Evolutionary conservation across 2,113 vertebrate species (phyloP), one percentile per base, ranked within the genome.

Genomic region (Camelus dromedarius): DNA sequence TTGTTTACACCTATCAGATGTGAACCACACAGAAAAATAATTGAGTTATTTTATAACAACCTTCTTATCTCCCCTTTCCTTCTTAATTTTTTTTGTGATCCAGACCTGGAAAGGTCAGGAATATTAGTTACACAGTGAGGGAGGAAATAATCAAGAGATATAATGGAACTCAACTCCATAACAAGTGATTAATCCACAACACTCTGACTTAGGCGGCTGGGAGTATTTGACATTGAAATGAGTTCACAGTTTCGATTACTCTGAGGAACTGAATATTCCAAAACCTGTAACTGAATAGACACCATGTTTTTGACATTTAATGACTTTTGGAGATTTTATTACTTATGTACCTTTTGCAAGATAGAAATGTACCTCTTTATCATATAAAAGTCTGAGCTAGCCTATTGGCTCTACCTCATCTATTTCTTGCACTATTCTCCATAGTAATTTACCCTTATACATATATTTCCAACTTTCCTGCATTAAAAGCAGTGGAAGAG

Each of bases 11-110:
- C 0, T 24, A 69, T 14, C 16, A 28, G 0, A 28, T 93, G 1
- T 88, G 62, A 1, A 42, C 1, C 0, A 24, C 1, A 13, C 0
- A 64, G 14, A 56, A 2, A 42, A 42, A 86, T 6, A 64, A 8
- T 2, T 73, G 32, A 58, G 19, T 6, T 91, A 15, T 38, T 77
- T 69, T 38, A 70, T 60, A 52, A 4, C 2, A 26, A 9, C 8
- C 48, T 73, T 89, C 14, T 93, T 30, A 16, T 42, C 30, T 66
- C 30, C 9, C 6, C 10, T 62, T 56, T 77, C 22, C 2, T 89
- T 8, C 15, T 58, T 38, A 46, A 56, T 6, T 46, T n/a, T 46
- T n/a, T 62, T 62, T 82, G 48, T 50, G 9, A 64, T 30, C 26
- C 32, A 52, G 14, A 56, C 2, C 18, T 42, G 4, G 26, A 35